Percentiles rank a stretch among this genome's conserved stretches.
phyloP scores from a whole-genome alignment of 2,113 vertebrate genomes.

The Cygnus buccinator region DNA sequence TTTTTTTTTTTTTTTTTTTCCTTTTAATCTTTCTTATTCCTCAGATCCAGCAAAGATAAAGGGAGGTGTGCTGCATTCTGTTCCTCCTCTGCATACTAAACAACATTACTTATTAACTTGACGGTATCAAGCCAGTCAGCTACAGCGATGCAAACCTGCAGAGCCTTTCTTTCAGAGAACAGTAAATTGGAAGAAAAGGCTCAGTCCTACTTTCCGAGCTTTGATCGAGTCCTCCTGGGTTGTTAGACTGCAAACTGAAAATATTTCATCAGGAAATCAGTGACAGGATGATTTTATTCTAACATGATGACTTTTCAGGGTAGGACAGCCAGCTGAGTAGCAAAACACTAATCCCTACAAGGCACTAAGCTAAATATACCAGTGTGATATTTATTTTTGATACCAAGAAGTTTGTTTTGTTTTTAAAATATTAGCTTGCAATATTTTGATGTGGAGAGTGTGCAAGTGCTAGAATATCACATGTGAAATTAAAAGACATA shows the following conservation, averaged over 20 bases:
- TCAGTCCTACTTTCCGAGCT: background rate
- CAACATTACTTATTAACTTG: conserved; percentile 26
- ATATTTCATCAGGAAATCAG: background rate
- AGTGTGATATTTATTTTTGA: background rate
- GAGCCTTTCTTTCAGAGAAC: background rate
- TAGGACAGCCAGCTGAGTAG: background rate
- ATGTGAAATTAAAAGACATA: background rate
- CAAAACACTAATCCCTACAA: conserved; percentile 19
- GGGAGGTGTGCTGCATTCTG: background rate
- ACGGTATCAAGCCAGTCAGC: background rate
- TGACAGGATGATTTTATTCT: conserved; percentile 21
- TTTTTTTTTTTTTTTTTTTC: background rate
- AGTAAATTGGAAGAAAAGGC: background rate
- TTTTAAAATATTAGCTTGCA: background rate
- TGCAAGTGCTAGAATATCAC: background rate
- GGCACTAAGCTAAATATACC: conserved; percentile 41
- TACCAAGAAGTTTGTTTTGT: conserved; percentile 13
- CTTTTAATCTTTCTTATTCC: conserved; percentile 1
- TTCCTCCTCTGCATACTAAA: conserved; percentile 14
- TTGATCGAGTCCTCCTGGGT: background rate
- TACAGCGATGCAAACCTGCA: background rate
- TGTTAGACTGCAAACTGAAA: background rate
- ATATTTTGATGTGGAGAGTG: background rate
- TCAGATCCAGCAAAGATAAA: background rate
- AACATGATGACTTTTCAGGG: background rate